Percentiles rank a stretch among this genome's conserved stretches.
Evolutionary conservation across 1,140 invertebrate genomes (phyloP).

Genomic region (Uloborus diversus): DNA sequence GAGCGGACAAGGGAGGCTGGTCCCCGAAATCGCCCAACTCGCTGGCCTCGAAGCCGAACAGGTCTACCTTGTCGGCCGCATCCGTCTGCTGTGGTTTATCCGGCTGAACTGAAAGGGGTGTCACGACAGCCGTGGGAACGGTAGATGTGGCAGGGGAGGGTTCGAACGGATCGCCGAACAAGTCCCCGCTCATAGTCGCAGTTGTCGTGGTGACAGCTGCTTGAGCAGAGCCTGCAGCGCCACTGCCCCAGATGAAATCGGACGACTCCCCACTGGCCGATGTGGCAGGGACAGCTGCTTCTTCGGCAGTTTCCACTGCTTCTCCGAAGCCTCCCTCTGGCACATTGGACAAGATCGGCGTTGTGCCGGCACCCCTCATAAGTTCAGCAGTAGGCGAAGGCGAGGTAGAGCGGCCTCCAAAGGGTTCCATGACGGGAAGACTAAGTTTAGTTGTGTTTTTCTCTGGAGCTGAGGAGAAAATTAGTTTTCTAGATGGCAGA

Average conservation of each 20-base stretch:
- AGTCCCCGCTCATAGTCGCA: background rate
- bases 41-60: slow-evolving; percentile 46
- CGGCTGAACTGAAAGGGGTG: slow-evolving; percentile 22
- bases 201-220: background rate
- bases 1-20: slow-evolving; percentile 23
- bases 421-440: slow-evolving; percentile 56
- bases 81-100: background rate
- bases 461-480: slow-evolving; percentile 42
- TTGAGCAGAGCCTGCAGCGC: background rate
- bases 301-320: slow-evolving; percentile 48
- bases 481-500: slow-evolving; percentile 12
- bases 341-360: slow-evolving; percentile 58
- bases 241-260: slow-evolving; percentile 24
- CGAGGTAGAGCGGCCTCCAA: slow-evolving; percentile 54
- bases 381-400: slow-evolving; percentile 57
- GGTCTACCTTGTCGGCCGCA: slow-evolving; percentile 5
- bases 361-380: slow-evolving; percentile 59
- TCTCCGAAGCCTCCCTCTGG: slow-evolving; percentile 58
- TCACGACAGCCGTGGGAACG: slow-evolving; percentile 39
- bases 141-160: background rate
- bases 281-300: slow-evolving; percentile 21
- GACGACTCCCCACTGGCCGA: slow-evolving; percentile 7
- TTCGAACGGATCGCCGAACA: slow-evolving; percentile 53
- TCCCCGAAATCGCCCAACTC: slow-evolving; percentile 22
- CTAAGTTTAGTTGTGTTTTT: slow-evolving; percentile 52